phyloP scores from a whole-genome alignment of 1,140 invertebrate genomes.

The Reticulitermes speratus region DNA sequence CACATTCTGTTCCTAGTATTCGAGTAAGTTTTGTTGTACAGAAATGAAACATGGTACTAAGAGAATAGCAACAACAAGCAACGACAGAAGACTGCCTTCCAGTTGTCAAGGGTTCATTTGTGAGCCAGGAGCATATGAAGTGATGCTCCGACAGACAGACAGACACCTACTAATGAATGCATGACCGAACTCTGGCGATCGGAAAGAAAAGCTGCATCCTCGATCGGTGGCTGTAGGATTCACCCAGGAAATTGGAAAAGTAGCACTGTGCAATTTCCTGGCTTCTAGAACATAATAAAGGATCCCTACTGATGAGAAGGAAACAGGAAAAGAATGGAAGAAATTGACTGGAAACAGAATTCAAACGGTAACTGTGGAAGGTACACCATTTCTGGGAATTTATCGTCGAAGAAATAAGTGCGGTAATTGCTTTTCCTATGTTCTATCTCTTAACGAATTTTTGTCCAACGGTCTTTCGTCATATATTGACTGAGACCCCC shows the following conservation, averaged over 20 bases:
- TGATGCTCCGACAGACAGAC: background rate
- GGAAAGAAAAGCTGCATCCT: background rate
- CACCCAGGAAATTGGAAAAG: background rate
- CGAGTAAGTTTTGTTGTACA: no score
- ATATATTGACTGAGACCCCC: no score
- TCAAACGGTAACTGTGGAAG: background rate
- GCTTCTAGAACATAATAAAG: background rate
- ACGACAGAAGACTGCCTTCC: background rate
- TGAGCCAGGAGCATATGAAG: background rate
- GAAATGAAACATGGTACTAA: no score
- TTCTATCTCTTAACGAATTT: background rate
- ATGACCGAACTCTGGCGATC: slow-evolving; percentile 2
- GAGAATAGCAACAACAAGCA: background rate
- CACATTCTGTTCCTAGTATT: no score
- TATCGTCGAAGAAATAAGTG: background rate
- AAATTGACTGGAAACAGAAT: background rate
- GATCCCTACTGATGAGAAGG: background rate
- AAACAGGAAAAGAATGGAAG: background rate
- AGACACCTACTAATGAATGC: slow-evolving; percentile 3
- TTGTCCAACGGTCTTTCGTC: background rate
- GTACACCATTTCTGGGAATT: background rate
- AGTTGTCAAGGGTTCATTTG: background rate
- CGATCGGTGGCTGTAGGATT: background rate
- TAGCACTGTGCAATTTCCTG: background rate
- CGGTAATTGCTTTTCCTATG: background rate